Evolutionary conservation across 2,797 vertebrate genomes (phyloP).

Genomic region (Tadarida brasiliensis): DNA sequence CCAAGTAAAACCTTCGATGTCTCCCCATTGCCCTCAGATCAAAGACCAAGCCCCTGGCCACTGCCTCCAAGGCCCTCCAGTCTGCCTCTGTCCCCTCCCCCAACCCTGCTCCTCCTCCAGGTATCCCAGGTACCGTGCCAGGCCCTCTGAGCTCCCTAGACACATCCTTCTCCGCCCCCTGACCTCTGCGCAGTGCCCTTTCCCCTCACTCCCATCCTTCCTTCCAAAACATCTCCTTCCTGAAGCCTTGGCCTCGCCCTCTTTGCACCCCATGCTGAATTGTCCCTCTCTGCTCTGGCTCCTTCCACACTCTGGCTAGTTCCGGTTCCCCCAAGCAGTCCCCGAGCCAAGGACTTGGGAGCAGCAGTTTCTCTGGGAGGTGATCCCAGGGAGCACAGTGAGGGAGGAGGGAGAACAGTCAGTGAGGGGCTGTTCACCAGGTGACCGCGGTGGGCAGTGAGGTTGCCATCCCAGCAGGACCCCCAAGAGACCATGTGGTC

Average conservation of each 20-base stretch:
- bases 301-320: background rate
- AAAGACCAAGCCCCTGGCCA: background rate
- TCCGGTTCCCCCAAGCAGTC: background rate
- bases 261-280: background rate
- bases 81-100: background rate
- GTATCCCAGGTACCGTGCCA: accelerated
- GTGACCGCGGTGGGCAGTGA: background rate
- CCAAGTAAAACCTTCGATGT: background rate
- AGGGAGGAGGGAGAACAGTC: background rate
- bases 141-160: too few relatives aligned
- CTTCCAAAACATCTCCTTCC: background rate
- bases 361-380: background rate
- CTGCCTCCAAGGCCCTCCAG: background rate
- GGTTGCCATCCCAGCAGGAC: background rate
- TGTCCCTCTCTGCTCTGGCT: background rate
- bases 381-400: background rate
- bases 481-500: background rate
- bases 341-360: background rate
- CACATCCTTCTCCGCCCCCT: too few relatives aligned
- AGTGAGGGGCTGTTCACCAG: accelerated
- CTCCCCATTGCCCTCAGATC: background rate
- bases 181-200: background rate
- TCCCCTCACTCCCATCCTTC: background rate
- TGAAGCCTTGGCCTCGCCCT: background rate
- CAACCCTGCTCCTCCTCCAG: background rate